Base-by-base conservation (phyloP, 2,113 vertebrate genomes). In the Sapajus apella region DNA sequence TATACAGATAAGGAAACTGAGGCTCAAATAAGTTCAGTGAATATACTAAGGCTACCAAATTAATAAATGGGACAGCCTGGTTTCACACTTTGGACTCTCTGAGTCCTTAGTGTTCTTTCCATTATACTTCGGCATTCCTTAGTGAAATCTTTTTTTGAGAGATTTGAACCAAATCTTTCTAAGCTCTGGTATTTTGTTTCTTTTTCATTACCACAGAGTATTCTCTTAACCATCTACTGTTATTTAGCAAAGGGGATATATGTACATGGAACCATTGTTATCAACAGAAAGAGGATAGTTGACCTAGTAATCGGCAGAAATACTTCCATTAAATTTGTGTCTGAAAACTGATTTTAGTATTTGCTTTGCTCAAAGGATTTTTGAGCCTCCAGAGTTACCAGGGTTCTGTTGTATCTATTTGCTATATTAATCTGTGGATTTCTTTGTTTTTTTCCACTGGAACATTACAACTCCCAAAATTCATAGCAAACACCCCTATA, bases 141-240 rank as follows among this genome's bases (percentile, higher is more conserved):
- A 90, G 47, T 90, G 64, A 96, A 96, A 91, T 14, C 32, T 27
- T 64, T 64, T 64, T 64, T 64, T 30, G 27, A 64, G 30, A 64
- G 61, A 76, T 93, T 72, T 94, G 83, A 88, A 45, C 27, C 73
- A 82, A 89, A 58, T 91, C 55, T 96, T 93, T 90, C 66, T 35
- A 93, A 80, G 13, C 12, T 86, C 47, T 92, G 58, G 58, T 43
- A 75, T 95, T 95, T 95, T 85, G 27, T 94, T 97, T 95, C 55
- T 91, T 82, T 95, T 82, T 30, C 18, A 82, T 30, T 20, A 82
- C 52, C 37, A 45, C 32, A 91, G 55, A 73, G 55, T n/a, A 66
- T 93, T 91, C 40, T 79, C 23, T 85, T 81, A 85, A 79, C 50
- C 30, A 45, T 58, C 95, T 84, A 81, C 4, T 95, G 1, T 75